Evolutionary conservation across 2,888 invertebrate genomes (phyloP), one percentile per base, ranked within the genome.

Genomic region (Cenopis cana): DNA sequence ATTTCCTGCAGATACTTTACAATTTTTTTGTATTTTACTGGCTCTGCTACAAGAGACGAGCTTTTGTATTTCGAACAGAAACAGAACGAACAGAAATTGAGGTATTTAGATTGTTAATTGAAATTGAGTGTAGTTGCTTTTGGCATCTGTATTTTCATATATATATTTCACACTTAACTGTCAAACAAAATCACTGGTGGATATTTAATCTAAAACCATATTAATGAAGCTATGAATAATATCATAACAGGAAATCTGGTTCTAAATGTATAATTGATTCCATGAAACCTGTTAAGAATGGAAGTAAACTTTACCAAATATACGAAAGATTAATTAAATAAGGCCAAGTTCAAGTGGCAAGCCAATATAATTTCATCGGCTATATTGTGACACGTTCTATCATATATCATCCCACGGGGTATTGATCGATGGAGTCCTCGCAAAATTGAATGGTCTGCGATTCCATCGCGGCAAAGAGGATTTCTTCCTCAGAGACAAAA

Each of bases 391-490:
- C 70, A 65, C 65, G 18, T 54, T 54, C 59, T 70, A 60, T 60
- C 70, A 71, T 71, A 71, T 71, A 71, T 71, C 67, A 71, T 55
- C 65, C 46, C 18, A 46, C 33, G 46, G 41, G 55, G 61, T 71
- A 61, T 66, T 71, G 71, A 71, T 71, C 67, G 71, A 71, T 71
- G 61, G 55, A 56, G 50, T 56, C 69, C 68, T 74, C 75, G 68
- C 71, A 71, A 77, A 77, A 77, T 77, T 74, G 76, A 76, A 77
- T 76, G 68, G 74, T 74, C 66, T 68, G 54, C 61, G 72, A 75
- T 73, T 72, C 61, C 55, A 54, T 54, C 64, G 70, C 69, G 68
- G 72, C 56, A 74, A 74, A 75, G 69, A 73, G 67, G 70, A 73
- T 74, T 69, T 71, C 69, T 67, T 73, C 72, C 73, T 71, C 52